A percentile compares a stretch with the other conserved stretches of the same genome.
Conservation (phyloP, 2,888 invertebrate species). For the Noctua janthe region DNA sequence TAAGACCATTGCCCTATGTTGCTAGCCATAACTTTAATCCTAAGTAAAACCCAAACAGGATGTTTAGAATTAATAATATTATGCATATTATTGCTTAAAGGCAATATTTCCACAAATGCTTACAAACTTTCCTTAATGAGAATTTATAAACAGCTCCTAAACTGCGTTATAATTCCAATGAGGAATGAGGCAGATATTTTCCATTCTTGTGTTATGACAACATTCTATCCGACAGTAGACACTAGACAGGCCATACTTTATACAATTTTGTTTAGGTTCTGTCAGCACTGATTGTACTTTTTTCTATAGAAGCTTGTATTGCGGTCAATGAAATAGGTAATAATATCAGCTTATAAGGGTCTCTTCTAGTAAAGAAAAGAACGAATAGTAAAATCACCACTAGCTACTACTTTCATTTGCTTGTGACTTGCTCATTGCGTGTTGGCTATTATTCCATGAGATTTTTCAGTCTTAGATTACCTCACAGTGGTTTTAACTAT, state of each 20-base stretch:
- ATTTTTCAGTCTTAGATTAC: not conserved
- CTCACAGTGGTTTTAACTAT: too few species aligned
- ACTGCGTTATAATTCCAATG: not conserved
- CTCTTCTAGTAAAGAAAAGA: not conserved
- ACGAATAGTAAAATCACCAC: not conserved
- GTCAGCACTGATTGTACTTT: constrained; percentile 8
- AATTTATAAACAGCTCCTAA: constrained; percentile 15
- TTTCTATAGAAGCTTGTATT: constrained; percentile 9
- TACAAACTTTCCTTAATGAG: constrained; percentile 37
- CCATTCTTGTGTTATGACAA: constrained; percentile 43
- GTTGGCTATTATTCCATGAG: not conserved
- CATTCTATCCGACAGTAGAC: constrained; percentile 18
- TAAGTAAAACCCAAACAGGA: constrained; percentile 37
- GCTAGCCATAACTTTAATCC: constrained; percentile 38
- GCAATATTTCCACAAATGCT: constrained; percentile 39
- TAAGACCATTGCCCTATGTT: constrained; percentile 27
- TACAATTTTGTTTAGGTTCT: not conserved
- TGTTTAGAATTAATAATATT: constrained; percentile 43
- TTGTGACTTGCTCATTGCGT: not conserved
- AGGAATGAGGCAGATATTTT: constrained; percentile 16
- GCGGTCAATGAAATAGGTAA: not conserved
- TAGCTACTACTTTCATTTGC: not conserved
- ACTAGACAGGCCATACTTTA: constrained; percentile 19
- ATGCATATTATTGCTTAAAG: constrained; percentile 24
- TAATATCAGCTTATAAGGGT: not conserved